A percentile compares a stretch with the other conserved stretches of the same genome.
These are phyloP conservation scores for Nebria ingens DNA, from an alignment of 1,140 invertebrate genomes.

Conservation along the genomic window DNA sequence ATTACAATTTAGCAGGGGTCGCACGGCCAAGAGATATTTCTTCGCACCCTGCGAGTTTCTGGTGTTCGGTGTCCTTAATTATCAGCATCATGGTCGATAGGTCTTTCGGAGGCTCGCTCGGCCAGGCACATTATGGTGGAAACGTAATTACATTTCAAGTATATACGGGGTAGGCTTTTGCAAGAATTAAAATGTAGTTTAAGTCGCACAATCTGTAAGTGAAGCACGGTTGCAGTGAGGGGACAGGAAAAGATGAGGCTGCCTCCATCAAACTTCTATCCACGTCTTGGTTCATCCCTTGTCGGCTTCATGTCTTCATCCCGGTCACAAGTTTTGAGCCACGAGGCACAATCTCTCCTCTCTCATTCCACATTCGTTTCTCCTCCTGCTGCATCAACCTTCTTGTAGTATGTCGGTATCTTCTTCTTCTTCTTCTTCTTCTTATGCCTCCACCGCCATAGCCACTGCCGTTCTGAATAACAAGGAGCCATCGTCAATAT, in stretches of 20 bases:
- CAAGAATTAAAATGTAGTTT: constrained; percentile 9
- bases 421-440: background rate
- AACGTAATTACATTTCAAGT: constrained; percentile 9
- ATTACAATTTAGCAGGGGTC: background rate
- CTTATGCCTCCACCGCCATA: background rate
- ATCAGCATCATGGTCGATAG: constrained; percentile 6
- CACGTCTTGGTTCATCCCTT: constrained; percentile 8
- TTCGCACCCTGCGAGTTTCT: background rate
- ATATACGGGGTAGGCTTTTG: background rate
- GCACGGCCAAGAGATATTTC: background rate
- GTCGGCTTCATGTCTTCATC: constrained; percentile 8
- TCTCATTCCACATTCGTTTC: background rate
- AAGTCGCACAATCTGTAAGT: constrained; percentile 7
- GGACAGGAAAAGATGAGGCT: background rate
- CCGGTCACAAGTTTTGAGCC: background rate
- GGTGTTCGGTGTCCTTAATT: background rate
- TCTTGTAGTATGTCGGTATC: background rate
- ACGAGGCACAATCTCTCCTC: too few relatives aligned
- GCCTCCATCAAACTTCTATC: constrained; percentile 6
- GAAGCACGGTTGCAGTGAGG: background rate
- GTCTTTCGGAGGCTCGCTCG: background rate
- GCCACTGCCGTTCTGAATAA: background rate
- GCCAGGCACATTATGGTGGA: background rate
- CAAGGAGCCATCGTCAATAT: constrained; percentile 7
- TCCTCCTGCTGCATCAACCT: too few relatives aligned